Evolutionary conservation across 2,888 invertebrate genomes (phyloP).

Genomic region (Eristalinus aeneus): DNA sequence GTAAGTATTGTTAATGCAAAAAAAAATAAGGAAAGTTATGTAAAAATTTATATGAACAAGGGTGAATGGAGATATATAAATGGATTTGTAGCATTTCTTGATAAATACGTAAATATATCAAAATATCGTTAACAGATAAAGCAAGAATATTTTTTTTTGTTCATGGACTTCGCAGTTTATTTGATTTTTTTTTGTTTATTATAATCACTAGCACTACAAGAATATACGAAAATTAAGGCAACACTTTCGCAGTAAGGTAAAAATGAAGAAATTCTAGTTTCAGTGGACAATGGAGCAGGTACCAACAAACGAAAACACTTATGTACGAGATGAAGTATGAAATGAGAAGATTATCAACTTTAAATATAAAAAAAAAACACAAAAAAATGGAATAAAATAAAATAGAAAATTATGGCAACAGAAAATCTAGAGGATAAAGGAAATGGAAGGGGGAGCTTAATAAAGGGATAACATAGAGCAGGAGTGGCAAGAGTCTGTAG

Average conservation of each 20-base stretch:
- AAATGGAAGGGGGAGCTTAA: not conserved
- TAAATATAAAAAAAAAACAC: not conserved
- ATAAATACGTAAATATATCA: conserved; percentile 17
- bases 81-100: conserved; percentile 42
- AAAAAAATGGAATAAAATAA: not conserved
- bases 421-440: not conserved
- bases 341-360: conserved; percentile 16
- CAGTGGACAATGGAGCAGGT: conserved; percentile 59
- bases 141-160: conserved; percentile 39
- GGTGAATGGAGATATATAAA: conserved; percentile 26
- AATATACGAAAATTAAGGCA: conserved; percentile 56
- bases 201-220: conserved; percentile 75
- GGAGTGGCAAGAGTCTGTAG: too few relatives aligned
- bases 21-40: conserved; percentile 18
- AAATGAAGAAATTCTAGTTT: conserved; percentile 55
- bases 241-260: conserved; percentile 52
- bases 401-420: conserved; percentile 3
- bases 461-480: too few relatives aligned
- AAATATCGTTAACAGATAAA: conserved; percentile 51
- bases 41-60: conserved; percentile 17
- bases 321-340: conserved; percentile 42
- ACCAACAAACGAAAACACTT: conserved; percentile 48
- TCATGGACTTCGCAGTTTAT: conserved; percentile 11
- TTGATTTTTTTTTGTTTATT: conserved; percentile 12
- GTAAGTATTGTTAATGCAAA: conserved; percentile 17